Evolutionary conservation across 2,113 vertebrate species (phyloP), one percentile per base, ranked within the genome.

Genomic region (Xenopus borealis): DNA sequence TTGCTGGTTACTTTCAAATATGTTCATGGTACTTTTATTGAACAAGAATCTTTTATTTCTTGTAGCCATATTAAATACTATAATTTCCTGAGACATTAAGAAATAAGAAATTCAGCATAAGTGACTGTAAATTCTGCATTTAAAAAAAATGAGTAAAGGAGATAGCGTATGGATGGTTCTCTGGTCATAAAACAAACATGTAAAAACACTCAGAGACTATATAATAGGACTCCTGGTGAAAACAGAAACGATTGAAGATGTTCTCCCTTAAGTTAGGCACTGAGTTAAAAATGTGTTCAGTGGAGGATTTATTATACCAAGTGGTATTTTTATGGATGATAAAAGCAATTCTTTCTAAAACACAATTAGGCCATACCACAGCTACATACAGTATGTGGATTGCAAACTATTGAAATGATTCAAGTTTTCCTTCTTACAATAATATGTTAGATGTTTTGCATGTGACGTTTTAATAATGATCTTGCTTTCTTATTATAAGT

Each of bases 211-310:
- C 67, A 55, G 53, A 70, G 47, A 57, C 67, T 70, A 70, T 70
- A 70, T 77, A 77, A 77, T 70, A 57, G 66, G 59, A 27, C 74
- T 69, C 67, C 73, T 70, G 74, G 50, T 64, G 61, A 46, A 77
- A 33, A 62, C 67, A 10, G 67, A 12, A 52, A 77, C 58, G 66
- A 77, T 70, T 64, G 74, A 77, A 64, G 66, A 30, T 57, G 20
- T 64, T 77, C 67, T 68, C 66, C 69, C 73, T 63, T 63, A 52
- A 75, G 63, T 52, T 66, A 66, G 63, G 72, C 72, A 66, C 66
- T 74, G 63, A 58, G 66, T 63, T 69, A 62, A 20, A 69, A 69
- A 75, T 50, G 66, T 14, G 58, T 30, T 40, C 73, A 17, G 19
- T 44, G 58, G 73, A 69, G 66, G 46, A 55, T 75, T 33, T 75